These are phyloP conservation scores for Antennarius maculatus DNA, from an alignment of 2,797 vertebrate genomes.

Conservation along the genomic window DNA sequence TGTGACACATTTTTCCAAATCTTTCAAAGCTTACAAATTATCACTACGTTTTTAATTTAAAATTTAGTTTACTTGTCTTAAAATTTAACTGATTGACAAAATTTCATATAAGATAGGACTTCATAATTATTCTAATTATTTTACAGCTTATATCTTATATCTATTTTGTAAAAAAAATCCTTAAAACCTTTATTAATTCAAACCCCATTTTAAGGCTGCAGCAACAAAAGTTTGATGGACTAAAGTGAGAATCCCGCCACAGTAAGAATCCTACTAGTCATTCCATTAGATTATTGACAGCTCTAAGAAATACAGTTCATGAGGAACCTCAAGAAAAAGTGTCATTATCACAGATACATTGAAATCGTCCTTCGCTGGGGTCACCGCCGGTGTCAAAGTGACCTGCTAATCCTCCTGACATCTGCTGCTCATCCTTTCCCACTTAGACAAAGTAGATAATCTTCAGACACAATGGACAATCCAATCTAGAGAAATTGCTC, in stretches of 20 bases:
- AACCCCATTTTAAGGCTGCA: no score
- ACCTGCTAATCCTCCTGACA: conserved; percentile 51
- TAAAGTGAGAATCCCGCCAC: neutral
- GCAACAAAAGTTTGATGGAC: no score
- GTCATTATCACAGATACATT: conserved; percentile 10
- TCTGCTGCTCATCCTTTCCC: conserved; percentile 54
- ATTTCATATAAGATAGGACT: no score
- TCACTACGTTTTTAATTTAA: conserved; percentile 13
- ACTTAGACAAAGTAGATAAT: conserved; percentile 62
- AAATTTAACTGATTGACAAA: neutral
- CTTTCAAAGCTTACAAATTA: conserved; percentile 32
- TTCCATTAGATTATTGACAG: neutral
- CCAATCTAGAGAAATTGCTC: conserved; percentile 34
- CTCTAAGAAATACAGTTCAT: neutral
- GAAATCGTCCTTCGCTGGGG: conserved; percentile 16
- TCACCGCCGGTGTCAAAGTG: conserved; percentile 19
- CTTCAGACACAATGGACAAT: conserved; percentile 53
- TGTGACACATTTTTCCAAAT: conserved; percentile 27
- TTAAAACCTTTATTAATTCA: no score
- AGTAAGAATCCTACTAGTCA: neutral
- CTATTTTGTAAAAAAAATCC: neutral
- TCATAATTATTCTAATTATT: no score
- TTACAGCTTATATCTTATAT: neutral
- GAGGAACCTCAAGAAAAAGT: neutral
- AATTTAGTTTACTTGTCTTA: conserved; percentile 11